Evolutionary conservation across 2,888 invertebrate genomes (phyloP), one percentile per base, ranked within the genome.

Genomic region (Miltochrista miniata): DNA sequence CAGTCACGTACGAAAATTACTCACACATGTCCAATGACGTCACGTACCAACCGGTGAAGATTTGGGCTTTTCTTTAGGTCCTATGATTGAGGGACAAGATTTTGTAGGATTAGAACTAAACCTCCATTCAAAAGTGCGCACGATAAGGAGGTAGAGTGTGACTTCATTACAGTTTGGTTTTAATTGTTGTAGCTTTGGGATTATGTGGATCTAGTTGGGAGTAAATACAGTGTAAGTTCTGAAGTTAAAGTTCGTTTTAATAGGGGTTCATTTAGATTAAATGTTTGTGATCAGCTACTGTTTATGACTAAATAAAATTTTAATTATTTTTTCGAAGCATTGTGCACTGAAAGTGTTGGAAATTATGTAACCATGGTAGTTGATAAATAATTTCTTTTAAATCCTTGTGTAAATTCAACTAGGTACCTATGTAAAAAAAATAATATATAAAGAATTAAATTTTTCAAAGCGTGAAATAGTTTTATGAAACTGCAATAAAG

Each of bases 41-140:
- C 65, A 65, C 65, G 65, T 65, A 40, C 15, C 39, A 51, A 47
- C 41, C 63, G 35, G 31, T 39, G 48, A 55, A 61, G 62, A 55
- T 61, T 57, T 14, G 42, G 45, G n/a, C 59, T 69, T 65, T 65
- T 65, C 63, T 51, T 31, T 52, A 38, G 18, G 51, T 59, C 50
- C 48, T 56, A 66, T 56, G 70, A 69, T 69, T 51, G 67, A 54
- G 53, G 70, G 56, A 54, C 63, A 47, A 56, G 67, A 56, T 66
- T 65, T 59, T 66, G 66, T 66, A 44, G 63, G 63, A 65, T 65
- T 65, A 69, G 66, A 65, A 59, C 67, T 56, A 46, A 56, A 61
- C 43, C 49, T 14, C 45, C 48, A 54, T 48, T 8, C 46, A 38
- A 0, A 36, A 65, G 50, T 40, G 48, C 41, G 45, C 41, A 14